Percentiles rank a stretch among this genome's conserved stretches.
Evolutionary conservation across 64 coral and sea anemone species (phyloP).

Genomic region (Acropora tenuis): DNA sequence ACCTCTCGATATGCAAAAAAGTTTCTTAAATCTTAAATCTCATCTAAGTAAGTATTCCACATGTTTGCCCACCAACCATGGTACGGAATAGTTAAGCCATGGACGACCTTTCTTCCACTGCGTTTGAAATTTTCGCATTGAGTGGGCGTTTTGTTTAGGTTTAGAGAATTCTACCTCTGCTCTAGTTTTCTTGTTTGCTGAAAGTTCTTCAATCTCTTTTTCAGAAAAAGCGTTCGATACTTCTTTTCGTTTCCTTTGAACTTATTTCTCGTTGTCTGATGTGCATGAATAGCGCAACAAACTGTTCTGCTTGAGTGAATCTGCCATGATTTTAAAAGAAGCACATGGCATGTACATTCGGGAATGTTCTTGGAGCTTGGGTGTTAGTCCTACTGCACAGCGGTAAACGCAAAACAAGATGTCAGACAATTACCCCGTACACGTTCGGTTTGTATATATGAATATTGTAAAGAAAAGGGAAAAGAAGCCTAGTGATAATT

Average conservation of each 20-base stretch:
- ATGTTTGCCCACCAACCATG: too few species aligned
- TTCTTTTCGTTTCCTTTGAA: neutral
- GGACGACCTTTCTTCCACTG: neutral
- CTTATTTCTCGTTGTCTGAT: neutral
- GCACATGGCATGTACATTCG: neutral
- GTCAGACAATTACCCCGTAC: neutral
- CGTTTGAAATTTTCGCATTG: neutral
- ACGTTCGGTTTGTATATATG: neutral
- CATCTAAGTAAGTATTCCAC: too few species aligned
- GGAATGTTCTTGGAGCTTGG: neutral
- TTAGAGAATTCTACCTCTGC: neutral
- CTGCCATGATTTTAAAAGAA: neutral
- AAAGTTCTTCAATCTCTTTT: too few species aligned
- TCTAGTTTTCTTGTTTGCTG: too few species aligned
- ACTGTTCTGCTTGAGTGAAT: neutral
- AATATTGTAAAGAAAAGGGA: neutral
- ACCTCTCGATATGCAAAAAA: too few species aligned
- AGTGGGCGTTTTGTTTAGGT: neutral
- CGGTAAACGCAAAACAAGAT: neutral
- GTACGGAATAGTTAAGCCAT: conserved; percentile 10
- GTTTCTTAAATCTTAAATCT: too few species aligned
- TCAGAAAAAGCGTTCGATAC: too few species aligned
- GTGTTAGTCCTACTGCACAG: neutral
- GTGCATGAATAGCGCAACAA: conserved; percentile 32
- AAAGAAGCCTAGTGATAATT: neutral